Evolutionary conservation across 2,113 vertebrate genomes (phyloP).

Genomic region (Anoplopoma fimbria): DNA sequence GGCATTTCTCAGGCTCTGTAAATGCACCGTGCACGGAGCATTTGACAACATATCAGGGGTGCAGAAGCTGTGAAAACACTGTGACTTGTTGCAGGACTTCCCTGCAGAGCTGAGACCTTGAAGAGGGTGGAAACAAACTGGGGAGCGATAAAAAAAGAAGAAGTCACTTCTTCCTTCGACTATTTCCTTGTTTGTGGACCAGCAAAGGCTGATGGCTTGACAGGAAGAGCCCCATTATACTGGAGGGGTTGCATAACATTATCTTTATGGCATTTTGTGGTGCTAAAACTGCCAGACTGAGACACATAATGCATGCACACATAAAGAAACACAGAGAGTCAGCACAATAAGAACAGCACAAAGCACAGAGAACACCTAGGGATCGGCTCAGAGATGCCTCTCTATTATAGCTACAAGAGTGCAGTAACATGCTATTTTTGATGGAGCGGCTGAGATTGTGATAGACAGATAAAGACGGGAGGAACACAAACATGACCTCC

Average conservation of each 20-base stretch:
- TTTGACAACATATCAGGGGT: slow-evolving; percentile 9
- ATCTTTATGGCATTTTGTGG: slow-evolving; percentile 36
- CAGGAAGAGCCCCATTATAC: slow-evolving; percentile 61
- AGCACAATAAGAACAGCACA: slow-evolving; percentile 33
- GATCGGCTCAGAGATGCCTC: neutral
- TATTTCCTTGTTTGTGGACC: slow-evolving; percentile 57
- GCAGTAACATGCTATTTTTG: neutral
- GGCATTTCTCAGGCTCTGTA: neutral
- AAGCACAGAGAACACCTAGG: neutral
- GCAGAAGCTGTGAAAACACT: slow-evolving; percentile 22
- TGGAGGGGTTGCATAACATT: slow-evolving; percentile 48
- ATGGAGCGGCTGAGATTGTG: slow-evolving; percentile 1
- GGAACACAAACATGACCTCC: slow-evolving; percentile 10
- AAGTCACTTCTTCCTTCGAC: slow-evolving; percentile 35
- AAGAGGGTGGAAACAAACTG: neutral
- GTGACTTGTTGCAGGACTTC: slow-evolving; percentile 7
- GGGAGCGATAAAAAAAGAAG: slow-evolving; percentile 9
- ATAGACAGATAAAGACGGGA: slow-evolving; percentile 31
- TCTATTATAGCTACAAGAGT: neutral
- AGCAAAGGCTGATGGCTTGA: slow-evolving; percentile 15
- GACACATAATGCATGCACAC: slow-evolving; percentile 26
- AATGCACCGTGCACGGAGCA: neutral
- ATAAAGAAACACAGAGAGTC: slow-evolving; percentile 14
- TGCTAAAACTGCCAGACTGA: slow-evolving; percentile 14
- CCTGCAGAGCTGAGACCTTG: slow-evolving; percentile 18